Base-by-base conservation (phyloP, 35 echinoderm and acorn worm species). In the Lytechinus variegatus region DNA sequence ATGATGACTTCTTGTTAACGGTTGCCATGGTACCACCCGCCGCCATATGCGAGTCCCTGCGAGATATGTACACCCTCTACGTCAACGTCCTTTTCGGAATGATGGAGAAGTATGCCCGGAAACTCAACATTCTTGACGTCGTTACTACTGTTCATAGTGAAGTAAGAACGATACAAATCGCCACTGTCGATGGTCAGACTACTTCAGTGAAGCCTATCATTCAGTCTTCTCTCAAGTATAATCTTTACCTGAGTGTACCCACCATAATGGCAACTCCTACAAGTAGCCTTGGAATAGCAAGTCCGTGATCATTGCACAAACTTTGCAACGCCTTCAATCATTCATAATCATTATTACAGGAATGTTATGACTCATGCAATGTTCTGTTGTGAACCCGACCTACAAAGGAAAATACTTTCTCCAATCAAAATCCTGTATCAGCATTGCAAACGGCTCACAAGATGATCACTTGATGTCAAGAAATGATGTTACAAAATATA, bases 121-220 rank as follows among this genome's bases (percentile, higher is more conserved):
- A 99, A 72, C 95, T 97, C 6, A 97, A 99, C 86, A 92, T 99
- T 54, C 61, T 99, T 16, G 98, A 99, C 54, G 94, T 99, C 52
- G 87, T 99, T 52, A 96, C 96, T 10, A 95, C 97, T 0, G 98
- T 97, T 1, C 97, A 99, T 58, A 54, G 89, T 66, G 96, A 98
- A 96, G 96, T 98, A 5, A 95, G 94, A 66, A 94, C 86, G 87
- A 95, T 95, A 24, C 16, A 90, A 56, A 91, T 97, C 9, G 57
- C 72, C 10, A 95, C 95, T 24, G 89, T 95, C 9, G 88, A 95
- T 52, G 95, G 58, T 51, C 13, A 52, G 24, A 16, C 72, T 2
- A 60, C 27, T 27, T 92, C 94, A 52, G 66, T 97, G 55, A 55
- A 86, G 89, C 98, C 98, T 51, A 86, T 96, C 55, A 95, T 99